A percentile compares a stretch with the other conserved stretches of the same genome.
phyloP scores from a whole-genome alignment of 2,113 vertebrate genomes.

The Pogona vitticeps region DNA sequence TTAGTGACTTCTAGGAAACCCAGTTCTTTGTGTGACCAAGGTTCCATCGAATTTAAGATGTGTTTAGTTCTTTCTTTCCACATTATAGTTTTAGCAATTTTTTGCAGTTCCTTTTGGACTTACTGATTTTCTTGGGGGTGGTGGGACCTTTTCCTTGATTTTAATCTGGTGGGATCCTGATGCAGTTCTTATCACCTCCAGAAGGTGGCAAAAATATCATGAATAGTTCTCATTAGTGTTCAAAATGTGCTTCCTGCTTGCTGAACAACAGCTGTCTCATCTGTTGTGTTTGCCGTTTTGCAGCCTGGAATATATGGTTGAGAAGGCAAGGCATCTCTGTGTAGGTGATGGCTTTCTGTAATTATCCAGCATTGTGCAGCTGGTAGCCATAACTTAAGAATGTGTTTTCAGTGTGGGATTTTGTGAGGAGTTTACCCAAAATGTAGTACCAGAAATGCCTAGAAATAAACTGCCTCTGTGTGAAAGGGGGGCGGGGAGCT shows the following conservation, averaged over 20 bases:
- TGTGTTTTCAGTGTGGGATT: background rate
- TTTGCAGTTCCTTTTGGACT: too few species aligned
- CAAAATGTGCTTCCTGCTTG: background rate
- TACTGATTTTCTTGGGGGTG: too few species aligned
- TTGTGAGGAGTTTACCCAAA: background rate
- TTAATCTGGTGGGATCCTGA: too few species aligned
- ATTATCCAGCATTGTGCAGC: background rate
- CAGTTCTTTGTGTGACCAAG: too few species aligned
- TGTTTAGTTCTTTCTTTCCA: too few species aligned
- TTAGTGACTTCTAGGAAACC: too few species aligned
- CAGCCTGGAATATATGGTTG: background rate
- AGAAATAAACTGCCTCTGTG: background rate
- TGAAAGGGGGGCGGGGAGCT: conserved; percentile 2
- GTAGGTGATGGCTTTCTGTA: background rate
- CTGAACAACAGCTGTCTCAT: background rate
- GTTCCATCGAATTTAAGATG: too few species aligned
- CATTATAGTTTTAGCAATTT: too few species aligned
- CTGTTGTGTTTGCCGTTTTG: background rate
- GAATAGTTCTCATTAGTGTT: background rate
- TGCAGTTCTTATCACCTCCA: background rate
- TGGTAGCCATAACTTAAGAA: background rate
- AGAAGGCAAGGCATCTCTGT: background rate
- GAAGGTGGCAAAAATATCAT: conserved; percentile 46
- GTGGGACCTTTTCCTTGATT: background rate
- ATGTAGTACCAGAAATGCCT: background rate